Percentiles rank a stretch among this genome's conserved stretches.
These are phyloP conservation scores for Pristionchus mayeri DNA, from an alignment of 2,888 invertebrate genomes.

Conservation along the genomic window DNA sequence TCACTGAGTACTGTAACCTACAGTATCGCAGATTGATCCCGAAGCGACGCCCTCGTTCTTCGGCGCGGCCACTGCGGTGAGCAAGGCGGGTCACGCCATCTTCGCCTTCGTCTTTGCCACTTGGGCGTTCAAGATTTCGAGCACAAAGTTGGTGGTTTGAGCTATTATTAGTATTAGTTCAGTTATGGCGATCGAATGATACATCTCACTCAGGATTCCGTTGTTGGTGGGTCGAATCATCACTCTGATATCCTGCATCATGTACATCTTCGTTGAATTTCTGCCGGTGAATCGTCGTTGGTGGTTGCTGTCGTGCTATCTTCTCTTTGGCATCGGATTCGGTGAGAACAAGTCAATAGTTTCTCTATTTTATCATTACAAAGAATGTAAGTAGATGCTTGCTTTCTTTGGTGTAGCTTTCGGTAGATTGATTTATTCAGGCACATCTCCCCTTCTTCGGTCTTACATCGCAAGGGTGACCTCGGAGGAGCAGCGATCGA, in stretches of 20 bases:
- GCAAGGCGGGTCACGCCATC: constrained; percentile 60
- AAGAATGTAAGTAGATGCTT: too few relatives aligned
- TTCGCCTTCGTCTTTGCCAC: constrained; percentile 62
- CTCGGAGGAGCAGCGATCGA: constrained; percentile 15
- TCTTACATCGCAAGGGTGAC: not conserved
- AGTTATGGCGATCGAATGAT: not conserved
- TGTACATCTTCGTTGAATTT: constrained; percentile 33
- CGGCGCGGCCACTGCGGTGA: constrained; percentile 60
- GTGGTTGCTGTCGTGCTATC: not conserved
- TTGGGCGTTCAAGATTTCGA: constrained; percentile 55
- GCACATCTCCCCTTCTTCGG: constrained; percentile 2
- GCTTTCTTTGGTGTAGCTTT: too few relatives aligned
- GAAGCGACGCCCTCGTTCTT: constrained; percentile 61
- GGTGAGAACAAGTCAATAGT: not conserved
- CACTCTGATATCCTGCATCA: not conserved
- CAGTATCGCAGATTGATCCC: constrained; percentile 65
- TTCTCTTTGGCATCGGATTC: constrained; percentile 5
- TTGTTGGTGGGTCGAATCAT: not conserved
- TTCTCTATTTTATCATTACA: too few relatives aligned
- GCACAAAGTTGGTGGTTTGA: not conserved
- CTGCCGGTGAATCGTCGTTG: not conserved
- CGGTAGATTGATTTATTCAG: too few relatives aligned
- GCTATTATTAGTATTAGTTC: too few relatives aligned
- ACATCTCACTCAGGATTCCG: not conserved
- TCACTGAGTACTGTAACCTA: not conserved